A percentile compares a stretch with the other conserved stretches of the same genome.
These are phyloP conservation scores for Drosophila kuntzei DNA, from an alignment of 2,888 invertebrate genomes.

Conservation along the genomic window DNA sequence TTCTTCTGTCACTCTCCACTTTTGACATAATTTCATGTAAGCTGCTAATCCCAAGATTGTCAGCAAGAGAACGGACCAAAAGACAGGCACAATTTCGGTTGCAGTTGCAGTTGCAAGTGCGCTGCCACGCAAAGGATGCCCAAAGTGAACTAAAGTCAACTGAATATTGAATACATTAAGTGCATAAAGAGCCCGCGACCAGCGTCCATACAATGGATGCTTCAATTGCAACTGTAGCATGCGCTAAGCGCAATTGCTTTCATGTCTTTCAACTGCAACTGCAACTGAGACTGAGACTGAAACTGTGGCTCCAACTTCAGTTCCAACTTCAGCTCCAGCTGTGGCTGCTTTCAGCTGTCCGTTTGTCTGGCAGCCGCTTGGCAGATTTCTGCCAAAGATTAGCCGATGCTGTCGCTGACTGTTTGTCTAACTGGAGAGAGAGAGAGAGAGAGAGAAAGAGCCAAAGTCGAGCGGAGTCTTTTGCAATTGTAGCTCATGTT, in stretches of 20 bases:
- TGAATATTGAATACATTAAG: slow-evolving; percentile 40
- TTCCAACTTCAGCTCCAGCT: neutral
- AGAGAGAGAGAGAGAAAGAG: neutral
- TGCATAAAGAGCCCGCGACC: slow-evolving; percentile 23
- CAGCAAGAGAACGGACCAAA: slow-evolving; percentile 25
- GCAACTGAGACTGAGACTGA: neutral
- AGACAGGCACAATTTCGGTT: slow-evolving; percentile 7
- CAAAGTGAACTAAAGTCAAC: slow-evolving; percentile 8
- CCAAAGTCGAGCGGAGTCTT: slow-evolving; percentile 8
- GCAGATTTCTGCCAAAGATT: slow-evolving; percentile 68
- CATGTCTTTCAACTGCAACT: slow-evolving; percentile 32
- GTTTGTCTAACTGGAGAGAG: slow-evolving; percentile 55
- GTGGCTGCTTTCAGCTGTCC: slow-evolving; percentile 56
- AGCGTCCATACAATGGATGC: slow-evolving; percentile 45
- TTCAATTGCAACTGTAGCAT: slow-evolving; percentile 60
- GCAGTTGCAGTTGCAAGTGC: slow-evolving; percentile 16
- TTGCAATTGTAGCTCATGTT: slow-evolving; percentile 13
- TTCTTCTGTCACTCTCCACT: neutral
- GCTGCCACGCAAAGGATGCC: slow-evolving; percentile 13
- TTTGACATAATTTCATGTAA: slow-evolving; percentile 49
- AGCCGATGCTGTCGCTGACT: slow-evolving; percentile 57
- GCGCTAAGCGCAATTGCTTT: slow-evolving; percentile 58
- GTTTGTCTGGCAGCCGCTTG: slow-evolving; percentile 45
- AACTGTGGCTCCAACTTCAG: neutral
- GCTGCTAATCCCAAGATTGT: slow-evolving; percentile 44